Evolutionary conservation across 2,888 invertebrate species (phyloP).

Genomic region (Zelleria hepariella): DNA sequence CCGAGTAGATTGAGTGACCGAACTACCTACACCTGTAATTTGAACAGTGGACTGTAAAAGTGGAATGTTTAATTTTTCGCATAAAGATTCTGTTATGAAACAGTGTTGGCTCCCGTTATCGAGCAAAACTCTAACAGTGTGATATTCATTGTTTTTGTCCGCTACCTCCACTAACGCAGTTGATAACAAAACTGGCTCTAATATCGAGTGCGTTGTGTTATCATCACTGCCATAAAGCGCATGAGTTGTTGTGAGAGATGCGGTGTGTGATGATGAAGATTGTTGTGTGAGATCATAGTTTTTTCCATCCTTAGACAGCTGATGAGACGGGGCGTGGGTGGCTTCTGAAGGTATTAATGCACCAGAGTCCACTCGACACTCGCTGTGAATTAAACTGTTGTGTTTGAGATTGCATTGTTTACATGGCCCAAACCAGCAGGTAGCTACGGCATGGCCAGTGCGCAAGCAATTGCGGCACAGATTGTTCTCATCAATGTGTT

Average conservation of each 20-base stretch:
- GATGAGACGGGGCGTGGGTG: background rate
- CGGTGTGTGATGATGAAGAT: background rate
- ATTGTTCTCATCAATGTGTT: background rate
- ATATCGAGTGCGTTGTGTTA: background rate
- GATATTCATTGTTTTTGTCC: background rate
- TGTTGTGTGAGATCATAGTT: background rate
- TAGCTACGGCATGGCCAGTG: background rate
- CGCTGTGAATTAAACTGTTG: slow-evolving; percentile 2
- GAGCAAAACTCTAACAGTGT: background rate
- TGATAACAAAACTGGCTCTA: background rate
- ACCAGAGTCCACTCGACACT: background rate
- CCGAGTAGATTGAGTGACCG: background rate
- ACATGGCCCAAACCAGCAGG: slow-evolving; percentile 6
- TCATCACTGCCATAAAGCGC: background rate
- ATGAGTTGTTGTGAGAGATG: background rate
- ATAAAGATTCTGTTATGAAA: background rate
- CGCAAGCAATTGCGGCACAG: slow-evolving; percentile 4
- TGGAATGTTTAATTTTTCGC: background rate
- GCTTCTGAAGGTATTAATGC: background rate
- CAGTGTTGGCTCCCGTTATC: background rate
- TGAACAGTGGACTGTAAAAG: background rate
- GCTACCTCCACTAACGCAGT: background rate
- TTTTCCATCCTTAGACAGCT: background rate
- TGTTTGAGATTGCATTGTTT: slow-evolving; percentile 5
- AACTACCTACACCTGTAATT: background rate